Evolutionary conservation across 2,888 invertebrate genomes (phyloP).

Genomic region (Pammene fasciana): DNA sequence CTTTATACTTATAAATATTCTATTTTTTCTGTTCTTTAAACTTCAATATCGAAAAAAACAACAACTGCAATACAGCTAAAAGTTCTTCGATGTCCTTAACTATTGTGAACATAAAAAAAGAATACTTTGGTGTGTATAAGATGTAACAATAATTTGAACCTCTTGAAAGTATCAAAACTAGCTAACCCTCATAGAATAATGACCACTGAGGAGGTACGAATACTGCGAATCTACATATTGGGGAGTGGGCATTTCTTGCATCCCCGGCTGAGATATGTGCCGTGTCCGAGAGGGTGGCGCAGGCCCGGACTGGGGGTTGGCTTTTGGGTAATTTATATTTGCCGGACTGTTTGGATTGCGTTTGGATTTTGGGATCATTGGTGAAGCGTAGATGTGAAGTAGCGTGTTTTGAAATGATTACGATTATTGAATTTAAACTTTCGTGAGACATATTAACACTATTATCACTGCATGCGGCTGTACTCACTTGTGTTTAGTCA

Average conservation of each 20-base stretch:
- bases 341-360: neutral
- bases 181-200: slow-evolving; percentile 57
- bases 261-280: slow-evolving; percentile 82
- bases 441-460: too few relatives aligned
- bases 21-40: too few relatives aligned
- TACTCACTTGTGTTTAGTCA: too few relatives aligned
- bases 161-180: slow-evolving; percentile 59
- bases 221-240: slow-evolving; percentile 84
- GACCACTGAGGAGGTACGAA: slow-evolving; percentile 75
- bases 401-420: neutral
- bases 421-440: too few relatives aligned
- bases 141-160: too few relatives aligned
- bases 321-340: slow-evolving; percentile 22
- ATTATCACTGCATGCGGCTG: too few relatives aligned
- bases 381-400: neutral
- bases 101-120: too few relatives aligned
- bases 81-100: too few relatives aligned
- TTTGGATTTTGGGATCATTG: neutral
- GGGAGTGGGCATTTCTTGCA: slow-evolving; percentile 83
- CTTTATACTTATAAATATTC: too few relatives aligned
- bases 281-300: slow-evolving; percentile 77
- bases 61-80: too few relatives aligned
- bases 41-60: too few relatives aligned
- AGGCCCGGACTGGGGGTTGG: slow-evolving; percentile 57
- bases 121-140: too few relatives aligned